These are phyloP conservation scores for Drosophila kanapiae DNA, from an alignment of 1,140 invertebrate species.

Conservation along the genomic window DNA sequence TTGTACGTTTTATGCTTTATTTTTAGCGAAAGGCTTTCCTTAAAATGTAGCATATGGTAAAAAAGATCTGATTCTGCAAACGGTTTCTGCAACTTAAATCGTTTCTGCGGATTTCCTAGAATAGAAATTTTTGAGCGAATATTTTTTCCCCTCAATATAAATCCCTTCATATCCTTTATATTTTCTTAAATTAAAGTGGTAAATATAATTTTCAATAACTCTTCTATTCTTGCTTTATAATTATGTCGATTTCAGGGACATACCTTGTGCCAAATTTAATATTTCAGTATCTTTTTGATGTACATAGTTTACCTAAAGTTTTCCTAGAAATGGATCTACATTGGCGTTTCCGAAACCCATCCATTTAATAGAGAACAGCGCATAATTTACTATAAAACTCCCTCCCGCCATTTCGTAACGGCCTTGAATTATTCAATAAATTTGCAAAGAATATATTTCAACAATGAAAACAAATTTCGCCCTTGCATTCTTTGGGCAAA, in stretches of 20 bases:
- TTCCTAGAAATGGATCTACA: background rate
- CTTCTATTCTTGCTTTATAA: too few species aligned
- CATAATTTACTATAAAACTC: slow-evolving; percentile 1
- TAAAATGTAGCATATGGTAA: background rate
- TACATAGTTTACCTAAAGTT: background rate
- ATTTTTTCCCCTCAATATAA: too few species aligned
- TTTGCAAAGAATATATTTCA: slow-evolving; percentile 59
- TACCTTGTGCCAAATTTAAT: background rate
- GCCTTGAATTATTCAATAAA: slow-evolving; percentile 62
- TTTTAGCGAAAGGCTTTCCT: background rate
- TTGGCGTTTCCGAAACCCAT: slow-evolving; percentile 5
- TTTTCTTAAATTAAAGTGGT: too few species aligned
- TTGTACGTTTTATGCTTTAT: background rate
- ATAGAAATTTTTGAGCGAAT: too few species aligned
- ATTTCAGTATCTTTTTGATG: background rate
- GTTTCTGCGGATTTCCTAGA: background rate
- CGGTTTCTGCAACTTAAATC: background rate
- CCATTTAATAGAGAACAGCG: slow-evolving; percentile 16
- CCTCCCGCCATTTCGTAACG: background rate
- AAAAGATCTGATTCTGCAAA: background rate
- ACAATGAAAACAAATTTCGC: slow-evolving; percentile 71
- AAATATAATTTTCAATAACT: too few species aligned
- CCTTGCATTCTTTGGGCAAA: slow-evolving; percentile 55
- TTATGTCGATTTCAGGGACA: background rate
- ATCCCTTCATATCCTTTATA: too few species aligned